Percentiles rank a stretch among this genome's conserved stretches.
phyloP scores from a whole-genome alignment of 2,797 vertebrate genomes.

The Ctenosaura bakeri region DNA sequence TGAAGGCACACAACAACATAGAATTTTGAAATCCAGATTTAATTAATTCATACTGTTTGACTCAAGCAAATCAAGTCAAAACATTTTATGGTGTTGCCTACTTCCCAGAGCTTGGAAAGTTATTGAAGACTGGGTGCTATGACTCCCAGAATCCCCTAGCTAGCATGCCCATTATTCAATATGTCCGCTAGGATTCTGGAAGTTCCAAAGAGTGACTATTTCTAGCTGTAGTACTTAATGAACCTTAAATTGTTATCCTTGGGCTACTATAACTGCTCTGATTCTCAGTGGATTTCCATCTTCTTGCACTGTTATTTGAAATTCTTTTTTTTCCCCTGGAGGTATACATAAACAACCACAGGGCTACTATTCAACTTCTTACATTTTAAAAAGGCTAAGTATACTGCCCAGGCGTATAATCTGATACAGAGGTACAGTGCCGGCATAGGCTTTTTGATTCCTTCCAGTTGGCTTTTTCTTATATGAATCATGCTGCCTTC shows the following conservation, averaged over 20 bases:
- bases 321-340: not conserved
- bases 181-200: not conserved
- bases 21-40: not conserved
- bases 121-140: too few relatives aligned
- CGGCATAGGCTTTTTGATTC: not conserved
- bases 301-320: not conserved
- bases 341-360: not conserved
- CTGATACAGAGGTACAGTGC: not conserved
- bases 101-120: not conserved
- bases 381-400: not conserved
- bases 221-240: too few relatives aligned
- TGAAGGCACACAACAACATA: not conserved
- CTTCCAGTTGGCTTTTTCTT: not conserved
- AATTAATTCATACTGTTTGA: slow-evolving; percentile 2
- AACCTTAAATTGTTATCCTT: too few relatives aligned
- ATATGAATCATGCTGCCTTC: not conserved
- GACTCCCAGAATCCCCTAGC: too few relatives aligned
- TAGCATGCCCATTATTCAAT: not conserved
- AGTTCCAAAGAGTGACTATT: too few relatives aligned
- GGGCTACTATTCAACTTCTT: not conserved
- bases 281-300: not conserved
- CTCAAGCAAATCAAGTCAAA: not conserved
- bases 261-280: not conserved
- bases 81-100: not conserved
- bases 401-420: not conserved